Percentiles rank a stretch among this genome's conserved stretches.
Conservation (phyloP, 2,888 invertebrate species). For the Tenthredo mesomela region DNA sequence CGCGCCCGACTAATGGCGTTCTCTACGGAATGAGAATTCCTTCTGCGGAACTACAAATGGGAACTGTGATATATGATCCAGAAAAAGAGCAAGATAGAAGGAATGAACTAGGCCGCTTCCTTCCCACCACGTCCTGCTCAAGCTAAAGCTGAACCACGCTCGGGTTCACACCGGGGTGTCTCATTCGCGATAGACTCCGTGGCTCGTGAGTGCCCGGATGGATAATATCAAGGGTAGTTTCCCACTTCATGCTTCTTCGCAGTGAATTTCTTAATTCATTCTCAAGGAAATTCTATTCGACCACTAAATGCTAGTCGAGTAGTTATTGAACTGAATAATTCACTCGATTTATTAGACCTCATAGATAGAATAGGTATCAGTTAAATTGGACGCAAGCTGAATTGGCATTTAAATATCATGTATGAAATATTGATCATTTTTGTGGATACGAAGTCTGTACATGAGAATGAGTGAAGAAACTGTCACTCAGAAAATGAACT, state of each 20-base stretch:
- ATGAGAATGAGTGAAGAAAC: not conserved
- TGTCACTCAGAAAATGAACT: not conserved
- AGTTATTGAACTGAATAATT: not conserved
- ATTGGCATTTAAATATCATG: not conserved
- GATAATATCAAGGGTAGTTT: conserved; percentile 29
- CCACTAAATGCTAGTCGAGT: not conserved
- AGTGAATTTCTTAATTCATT: not conserved
- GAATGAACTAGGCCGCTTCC: conserved; percentile 42
- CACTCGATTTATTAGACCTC: not conserved
- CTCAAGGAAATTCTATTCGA: not conserved
- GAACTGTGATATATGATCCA: conserved; percentile 53
- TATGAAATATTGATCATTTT: not conserved
- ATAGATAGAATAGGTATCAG: not conserved
- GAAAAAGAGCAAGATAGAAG: conserved; percentile 46
- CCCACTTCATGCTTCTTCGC: not conserved
- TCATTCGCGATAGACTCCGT: conserved; percentile 24
- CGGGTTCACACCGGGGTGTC: not conserved
- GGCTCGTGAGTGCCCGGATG: conserved; percentile 21
- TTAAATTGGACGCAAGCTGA: not conserved
- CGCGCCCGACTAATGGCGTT: conserved; percentile 51
- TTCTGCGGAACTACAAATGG: conserved; percentile 51
- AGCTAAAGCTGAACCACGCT: not conserved
- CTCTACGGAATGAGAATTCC: conserved; percentile 51
- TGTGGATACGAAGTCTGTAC: not conserved
- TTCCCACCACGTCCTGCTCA: conserved; percentile 18